Base-by-base conservation (phyloP, 2,888 invertebrate species). In the Cosmia trapezina region DNA sequence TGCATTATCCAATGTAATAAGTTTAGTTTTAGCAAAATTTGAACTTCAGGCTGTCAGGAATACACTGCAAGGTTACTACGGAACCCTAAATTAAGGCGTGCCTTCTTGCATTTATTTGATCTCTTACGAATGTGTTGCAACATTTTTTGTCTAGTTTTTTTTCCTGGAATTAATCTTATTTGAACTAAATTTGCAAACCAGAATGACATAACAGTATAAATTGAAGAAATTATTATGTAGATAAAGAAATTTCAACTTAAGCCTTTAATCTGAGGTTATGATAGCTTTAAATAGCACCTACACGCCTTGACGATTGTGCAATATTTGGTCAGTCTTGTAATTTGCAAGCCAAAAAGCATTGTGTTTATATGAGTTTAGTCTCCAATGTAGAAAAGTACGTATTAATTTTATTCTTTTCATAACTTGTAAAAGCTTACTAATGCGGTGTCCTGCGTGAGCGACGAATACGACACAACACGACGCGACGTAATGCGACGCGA, bases 1-100 rank as follows among this genome's bases (percentile, higher is more conserved):
- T 37, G 37, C 37, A 37, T 37, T 37, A 37, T 37, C 37, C 37
- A 37, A 37, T 19, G 14, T 11, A 69, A 56, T 12, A 57, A 71
- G 9, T 45, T 37, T 71, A 72, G 37, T 73, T 73, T 62, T 62
- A 56, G 41, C 11, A 33, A 60, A 72, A 53, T 70, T 45, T 22
- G n/a, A 45, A 11, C 72, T 53, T 72, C 19, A 53, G 37, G 37
- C 37, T 45, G 72, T 14, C 51, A 53, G 59, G 45, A 59, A 59
- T 49, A 49, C 14, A 57, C 70, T 59, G 49, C 70, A 22, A 49
- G 43, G 33, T 22, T 71, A 72, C 33, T 72, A 45, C 37, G 51
- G 51, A 71, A 51, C 37, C 51, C 33, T 59, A 19, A 59, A 45
- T 37, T 59, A 33, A 22, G 53, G 53, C 49, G 14, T 45, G 28